phyloP scores from a whole-genome alignment of 53 echinoderm and acorn worm species.

The Apostichopus leukothele region DNA sequence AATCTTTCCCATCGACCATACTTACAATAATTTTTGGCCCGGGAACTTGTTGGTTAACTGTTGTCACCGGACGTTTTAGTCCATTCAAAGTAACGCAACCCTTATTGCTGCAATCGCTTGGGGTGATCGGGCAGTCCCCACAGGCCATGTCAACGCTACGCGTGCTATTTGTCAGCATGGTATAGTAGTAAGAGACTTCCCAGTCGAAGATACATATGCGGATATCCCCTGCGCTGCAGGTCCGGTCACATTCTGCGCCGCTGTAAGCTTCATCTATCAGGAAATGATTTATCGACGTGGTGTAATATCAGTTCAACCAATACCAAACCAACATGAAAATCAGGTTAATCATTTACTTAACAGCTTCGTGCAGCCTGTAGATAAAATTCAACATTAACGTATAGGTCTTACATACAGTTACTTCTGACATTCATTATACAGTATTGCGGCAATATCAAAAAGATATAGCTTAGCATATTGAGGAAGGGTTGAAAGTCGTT shows the following conservation, averaged over 20 bases:
- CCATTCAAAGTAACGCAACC: slow-evolving; percentile 46
- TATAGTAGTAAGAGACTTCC: slow-evolving; percentile 25
- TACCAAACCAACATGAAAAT: too few species aligned
- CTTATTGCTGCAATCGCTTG: not conserved
- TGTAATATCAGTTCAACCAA: too few species aligned
- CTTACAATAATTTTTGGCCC: slow-evolving; percentile 46
- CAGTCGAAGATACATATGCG: slow-evolving; percentile 4
- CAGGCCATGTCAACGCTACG: not conserved
- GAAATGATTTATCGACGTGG: too few species aligned
- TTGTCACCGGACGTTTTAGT: slow-evolving; percentile 24
- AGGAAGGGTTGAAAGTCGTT: too few species aligned
- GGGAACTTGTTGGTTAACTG: slow-evolving; percentile 37
- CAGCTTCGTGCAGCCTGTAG: too few species aligned
- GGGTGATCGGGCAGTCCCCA: not conserved
- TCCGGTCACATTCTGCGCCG: not conserved
- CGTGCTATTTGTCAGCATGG: not conserved
- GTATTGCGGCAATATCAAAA: too few species aligned
- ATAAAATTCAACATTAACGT: too few species aligned
- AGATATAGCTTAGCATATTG: too few species aligned
- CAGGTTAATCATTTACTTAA: too few species aligned
- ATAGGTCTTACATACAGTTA: too few species aligned
- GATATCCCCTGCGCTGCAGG: slow-evolving; percentile 5
- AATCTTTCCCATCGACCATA: not conserved
- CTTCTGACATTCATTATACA: too few species aligned
- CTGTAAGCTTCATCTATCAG: too few species aligned